Conservation (phyloP, 2,797 vertebrate species). For the Hypotaenidia okinawae region DNA sequence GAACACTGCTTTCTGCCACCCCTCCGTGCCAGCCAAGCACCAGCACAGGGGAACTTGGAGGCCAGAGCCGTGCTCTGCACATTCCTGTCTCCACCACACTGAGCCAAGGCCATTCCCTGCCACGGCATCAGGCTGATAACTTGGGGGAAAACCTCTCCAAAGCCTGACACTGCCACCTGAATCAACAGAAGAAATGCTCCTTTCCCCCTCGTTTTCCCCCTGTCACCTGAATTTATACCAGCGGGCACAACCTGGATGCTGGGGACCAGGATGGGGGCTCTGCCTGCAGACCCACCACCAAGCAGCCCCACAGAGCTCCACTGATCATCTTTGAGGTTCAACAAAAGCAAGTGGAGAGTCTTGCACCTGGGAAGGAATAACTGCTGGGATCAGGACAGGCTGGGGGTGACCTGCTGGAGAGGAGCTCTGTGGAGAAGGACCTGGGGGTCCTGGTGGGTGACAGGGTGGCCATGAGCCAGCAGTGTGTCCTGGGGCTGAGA, state of each 20-base stretch:
- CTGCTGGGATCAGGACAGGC: too few relatives aligned
- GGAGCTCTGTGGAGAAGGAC: too few relatives aligned
- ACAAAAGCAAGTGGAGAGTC: too few relatives aligned
- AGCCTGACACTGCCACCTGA: neutral
- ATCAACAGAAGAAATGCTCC: neutral
- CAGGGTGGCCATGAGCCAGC: too few relatives aligned
- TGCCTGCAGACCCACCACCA: neutral
- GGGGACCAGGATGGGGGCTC: neutral
- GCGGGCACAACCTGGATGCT: neutral
- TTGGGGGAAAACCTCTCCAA: neutral
- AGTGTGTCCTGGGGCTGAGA: too few relatives aligned
- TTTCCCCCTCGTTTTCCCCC: neutral
- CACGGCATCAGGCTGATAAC: rapidly evolving
- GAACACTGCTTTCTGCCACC: neutral
- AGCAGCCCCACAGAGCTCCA: neutral
- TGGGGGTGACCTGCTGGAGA: too few relatives aligned
- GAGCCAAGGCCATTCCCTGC: neutral
- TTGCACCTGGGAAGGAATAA: too few relatives aligned
- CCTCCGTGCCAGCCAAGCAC: neutral
- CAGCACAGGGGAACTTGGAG: neutral
- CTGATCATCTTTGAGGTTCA: too few relatives aligned
- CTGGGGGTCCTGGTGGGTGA: too few relatives aligned
- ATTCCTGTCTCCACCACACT: neutral
- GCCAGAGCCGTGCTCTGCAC: neutral
- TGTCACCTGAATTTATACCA: rapidly evolving